Evolutionary conservation across 2,113 vertebrate genomes (phyloP).

Genomic region (Octodon degus): DNA sequence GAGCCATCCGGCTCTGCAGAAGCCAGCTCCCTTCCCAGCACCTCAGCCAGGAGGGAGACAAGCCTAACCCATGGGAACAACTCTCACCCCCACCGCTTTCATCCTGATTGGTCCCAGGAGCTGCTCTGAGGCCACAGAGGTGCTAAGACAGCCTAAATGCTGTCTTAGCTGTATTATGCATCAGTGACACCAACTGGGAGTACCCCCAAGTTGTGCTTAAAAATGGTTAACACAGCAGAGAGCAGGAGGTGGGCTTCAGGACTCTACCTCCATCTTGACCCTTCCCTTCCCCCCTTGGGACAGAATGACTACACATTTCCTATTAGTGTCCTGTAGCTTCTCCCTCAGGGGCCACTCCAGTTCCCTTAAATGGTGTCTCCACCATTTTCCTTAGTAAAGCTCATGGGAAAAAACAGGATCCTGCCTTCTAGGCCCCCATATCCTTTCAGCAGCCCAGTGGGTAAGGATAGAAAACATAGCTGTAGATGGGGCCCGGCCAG

Average conservation of each 20-base stretch:
- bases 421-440: rapidly evolving
- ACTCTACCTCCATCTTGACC: neutral
- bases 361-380: neutral
- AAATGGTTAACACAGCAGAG: neutral
- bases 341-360: neutral
- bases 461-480: no score
- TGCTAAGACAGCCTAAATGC: neutral
- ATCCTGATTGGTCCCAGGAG: slow-evolving; percentile 28
- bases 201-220: slow-evolving; percentile 28
- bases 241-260: neutral
- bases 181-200: slow-evolving; percentile 7
- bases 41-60: neutral
- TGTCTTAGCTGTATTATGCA: no score
- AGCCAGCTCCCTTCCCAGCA: neutral
- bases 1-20: neutral
- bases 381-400: neutral
- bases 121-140: neutral
- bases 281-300: neutral
- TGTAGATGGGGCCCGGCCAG: rapidly evolving
- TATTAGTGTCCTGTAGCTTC: neutral
- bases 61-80: neutral
- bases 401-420: neutral
- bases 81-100: neutral
- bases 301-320: neutral
- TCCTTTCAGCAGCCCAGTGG: neutral